A percentile compares a stretch with the other conserved stretches of the same genome.
Conservation (phyloP, 1,140 invertebrate species). For the Neoseiulus cucumeris region DNA sequence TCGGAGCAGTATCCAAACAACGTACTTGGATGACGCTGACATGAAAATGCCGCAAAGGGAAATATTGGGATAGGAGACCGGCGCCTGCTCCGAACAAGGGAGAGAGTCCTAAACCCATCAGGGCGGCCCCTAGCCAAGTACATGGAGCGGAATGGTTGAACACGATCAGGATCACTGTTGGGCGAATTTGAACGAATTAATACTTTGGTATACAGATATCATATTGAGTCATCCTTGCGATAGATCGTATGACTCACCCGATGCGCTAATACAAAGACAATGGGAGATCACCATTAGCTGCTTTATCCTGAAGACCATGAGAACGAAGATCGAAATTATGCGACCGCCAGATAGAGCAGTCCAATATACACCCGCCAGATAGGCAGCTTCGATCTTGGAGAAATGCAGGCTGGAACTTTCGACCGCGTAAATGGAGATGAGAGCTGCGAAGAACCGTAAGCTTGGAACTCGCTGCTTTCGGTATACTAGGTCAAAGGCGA, state of each 20-base stretch:
- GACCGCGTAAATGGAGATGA: not conserved
- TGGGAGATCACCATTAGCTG: not conserved
- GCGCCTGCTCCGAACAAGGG: not conserved
- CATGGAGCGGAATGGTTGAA: not conserved
- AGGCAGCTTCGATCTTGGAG: too few relatives aligned
- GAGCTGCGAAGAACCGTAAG: too few relatives aligned
- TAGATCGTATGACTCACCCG: too few relatives aligned
- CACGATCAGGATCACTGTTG: not conserved
- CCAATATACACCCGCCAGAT: not conserved
- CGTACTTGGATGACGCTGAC: not conserved
- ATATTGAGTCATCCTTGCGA: not conserved
- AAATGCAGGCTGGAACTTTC: not conserved
- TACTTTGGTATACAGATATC: not conserved
- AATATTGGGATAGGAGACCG: not conserved
- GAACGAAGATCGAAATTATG: not conserved
- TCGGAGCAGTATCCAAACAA: not conserved
- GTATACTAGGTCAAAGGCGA: too few relatives aligned
- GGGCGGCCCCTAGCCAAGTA: not conserved
- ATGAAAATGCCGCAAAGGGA: not conserved
- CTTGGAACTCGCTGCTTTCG: too few relatives aligned
- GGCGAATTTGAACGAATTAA: not conserved
- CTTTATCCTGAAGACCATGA: not conserved
- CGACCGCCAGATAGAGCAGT: not conserved
- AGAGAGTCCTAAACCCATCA: not conserved
- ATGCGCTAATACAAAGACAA: too few relatives aligned